phyloP scores from a whole-genome alignment of 2,797 vertebrate species.

The Cossypha caffra region DNA sequence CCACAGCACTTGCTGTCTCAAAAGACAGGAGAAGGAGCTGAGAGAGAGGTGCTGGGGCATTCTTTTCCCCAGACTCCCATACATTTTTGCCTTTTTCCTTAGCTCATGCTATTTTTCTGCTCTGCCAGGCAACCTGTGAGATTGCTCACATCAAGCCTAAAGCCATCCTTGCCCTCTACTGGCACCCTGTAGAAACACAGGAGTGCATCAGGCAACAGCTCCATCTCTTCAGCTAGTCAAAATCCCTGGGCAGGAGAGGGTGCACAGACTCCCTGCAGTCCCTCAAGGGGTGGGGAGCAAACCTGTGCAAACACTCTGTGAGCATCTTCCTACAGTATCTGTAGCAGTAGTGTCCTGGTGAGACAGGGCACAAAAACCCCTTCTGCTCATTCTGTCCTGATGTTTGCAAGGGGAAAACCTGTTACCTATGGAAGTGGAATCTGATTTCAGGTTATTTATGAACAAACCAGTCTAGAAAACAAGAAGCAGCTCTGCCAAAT shows the following conservation, averaged over 20 bases:
- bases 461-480: not conserved
- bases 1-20: fast-evolving
- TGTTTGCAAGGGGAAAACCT: not conserved
- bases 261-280: too few species aligned
- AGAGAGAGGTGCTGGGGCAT: not conserved
- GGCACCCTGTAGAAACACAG: conserved; percentile 47
- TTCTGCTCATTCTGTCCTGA: not conserved
- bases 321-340: not conserved
- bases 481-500: not conserved
- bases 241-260: not conserved
- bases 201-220: not conserved
- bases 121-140: not conserved
- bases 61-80: not conserved
- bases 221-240: not conserved
- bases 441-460: not conserved
- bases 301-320: not conserved
- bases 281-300: not conserved
- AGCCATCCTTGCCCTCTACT: conserved; percentile 63
- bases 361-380: not conserved
- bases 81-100: not conserved
- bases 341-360: fast-evolving
- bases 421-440: not conserved
- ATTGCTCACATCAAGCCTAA: not conserved
- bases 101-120: not conserved
- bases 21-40: not conserved